Percentiles rank a stretch among this genome's conserved stretches.
Conservation (phyloP, 2,113 vertebrate genomes). For the Nycticryphes semicollaris region DNA sequence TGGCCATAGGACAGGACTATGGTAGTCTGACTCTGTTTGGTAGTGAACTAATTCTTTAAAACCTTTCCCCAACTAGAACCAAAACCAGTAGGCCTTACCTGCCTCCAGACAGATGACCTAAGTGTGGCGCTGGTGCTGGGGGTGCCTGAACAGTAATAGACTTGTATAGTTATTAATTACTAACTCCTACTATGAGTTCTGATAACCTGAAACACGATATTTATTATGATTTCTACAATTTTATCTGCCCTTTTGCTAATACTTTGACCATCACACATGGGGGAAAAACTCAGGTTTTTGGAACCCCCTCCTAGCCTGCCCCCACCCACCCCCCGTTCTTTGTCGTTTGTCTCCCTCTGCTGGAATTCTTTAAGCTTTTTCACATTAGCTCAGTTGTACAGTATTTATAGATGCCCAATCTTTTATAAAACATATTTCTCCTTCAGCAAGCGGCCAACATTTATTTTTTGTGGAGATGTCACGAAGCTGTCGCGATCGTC, state of each 20-base stretch:
- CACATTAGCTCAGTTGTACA: not conserved
- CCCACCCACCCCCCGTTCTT: not conserved
- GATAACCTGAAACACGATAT: not conserved
- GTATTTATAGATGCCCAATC: not conserved
- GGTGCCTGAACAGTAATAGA: not conserved
- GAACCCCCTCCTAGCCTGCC: too few species aligned
- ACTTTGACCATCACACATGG: too few species aligned
- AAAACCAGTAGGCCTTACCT: too few species aligned
- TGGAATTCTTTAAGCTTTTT: not conserved
- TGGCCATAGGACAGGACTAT: too few species aligned
- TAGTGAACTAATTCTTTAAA: not conserved
- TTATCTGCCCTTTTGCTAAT: not conserved
- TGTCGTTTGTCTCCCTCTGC: constrained; percentile 59
- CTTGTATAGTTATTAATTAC: too few species aligned
- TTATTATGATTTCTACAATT: not conserved
- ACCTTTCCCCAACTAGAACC: not conserved
- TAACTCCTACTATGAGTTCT: not conserved
- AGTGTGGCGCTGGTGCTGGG: not conserved
- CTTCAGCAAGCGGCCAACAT: fast-evolving
- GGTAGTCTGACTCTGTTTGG: too few species aligned
- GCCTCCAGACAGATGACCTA: fast-evolving
- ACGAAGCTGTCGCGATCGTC: fast-evolving
- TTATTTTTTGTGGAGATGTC: not conserved
- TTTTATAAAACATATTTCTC: fast-evolving
- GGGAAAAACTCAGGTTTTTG: not conserved